Evolutionary conservation across 2,797 vertebrate genomes (phyloP), one percentile per base, ranked within the genome.

Genomic region (Tauraco hartlaubi): DNA sequence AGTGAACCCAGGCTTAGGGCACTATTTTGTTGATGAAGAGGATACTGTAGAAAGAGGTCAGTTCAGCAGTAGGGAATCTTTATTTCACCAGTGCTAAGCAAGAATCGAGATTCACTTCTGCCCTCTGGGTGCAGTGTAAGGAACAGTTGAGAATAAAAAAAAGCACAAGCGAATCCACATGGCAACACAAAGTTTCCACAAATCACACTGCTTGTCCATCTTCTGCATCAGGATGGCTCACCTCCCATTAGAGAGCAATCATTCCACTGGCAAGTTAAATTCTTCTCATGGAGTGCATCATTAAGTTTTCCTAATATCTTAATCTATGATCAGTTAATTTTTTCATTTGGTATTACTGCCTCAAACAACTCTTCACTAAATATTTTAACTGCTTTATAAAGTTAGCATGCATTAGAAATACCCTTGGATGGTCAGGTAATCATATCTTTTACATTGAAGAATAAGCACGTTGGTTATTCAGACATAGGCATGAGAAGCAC

Each of bases 321-420:
- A 98, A 97, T 95, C 95, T 93, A 89, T 98, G 97, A 98, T 98
- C 98, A 98, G 98, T 98, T 98, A 98, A 98, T 98, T 96, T 98
- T 98, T 98, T 98, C 98, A 98, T 98, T 98, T 98, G 97, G 85
- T 97, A 95, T 97, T 91, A 82, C 95, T 79, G 96, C 95, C 97
- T 98, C 97, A 94, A 90, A 81, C 94, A 90, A 92, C 85, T 96
- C 98, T 98, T 98, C 97, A 98, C 98, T 98, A 98, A 97, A 95
- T 97, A 98, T 98, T 98, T 97, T 97, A 98, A 97, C 97, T 94
- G 91, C 90, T 96, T 98, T 96, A 97, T 96, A 97, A 98, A 97
- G 97, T 97, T 97, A 97, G 94, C 97, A 97, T 96, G 85, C 89
- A 96, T 97, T 94, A 96, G 97, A 92, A 96, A 97, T 92, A 91